Evolutionary conservation across 2,113 vertebrate species (phyloP), one percentile per base, ranked within the genome.

Genomic region (Sapajus apella): DNA sequence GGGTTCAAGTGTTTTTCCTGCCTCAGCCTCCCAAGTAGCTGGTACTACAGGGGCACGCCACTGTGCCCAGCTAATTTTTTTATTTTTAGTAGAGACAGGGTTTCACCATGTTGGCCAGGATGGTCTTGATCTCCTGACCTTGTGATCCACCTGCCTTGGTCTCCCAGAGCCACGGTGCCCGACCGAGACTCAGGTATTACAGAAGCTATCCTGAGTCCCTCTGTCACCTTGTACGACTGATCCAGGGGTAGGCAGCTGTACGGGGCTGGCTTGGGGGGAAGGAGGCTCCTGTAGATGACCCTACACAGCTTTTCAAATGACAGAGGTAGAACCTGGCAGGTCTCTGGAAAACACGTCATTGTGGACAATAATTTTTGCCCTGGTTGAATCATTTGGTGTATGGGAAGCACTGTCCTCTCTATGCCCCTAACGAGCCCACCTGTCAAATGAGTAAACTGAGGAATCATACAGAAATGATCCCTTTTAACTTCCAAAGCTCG

Each of bases 321-420:
- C 9, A 40, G 27, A 0, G 4, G 21, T 1, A 45, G 43, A 40
- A 32, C 32, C 79, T 12, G 18, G 12, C 5, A 32, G 47, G 27
- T 9, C 21, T 1, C 0, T 16, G 76, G 47, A 58, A 76, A 61
- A 56, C 75, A 56, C 14, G 13, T 40, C 50, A 17, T 11, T 27
- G 61, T 11, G 17, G 23, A 32, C 6, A 8, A 12, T 8, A 37
- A 20, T 1, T 11, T 64, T 8, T 64, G 73, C 35, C 40, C 23
- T 30, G 27, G 20, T 58, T 17, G 47, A 14, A 56, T 43, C 27
- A 35, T 8, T 32, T 20, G 4, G 20, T 17, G 3, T 6, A 21
- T 0, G 0, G 25, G 50, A 87, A 35, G 55, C 17, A 9, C 2
- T 11, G 14, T 18, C 13, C 37, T 1, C 1, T 1, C 6, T 2